Evolutionary conservation across 2,113 vertebrate genomes (phyloP).

Genomic region (Odontesthes bonariensis): DNA sequence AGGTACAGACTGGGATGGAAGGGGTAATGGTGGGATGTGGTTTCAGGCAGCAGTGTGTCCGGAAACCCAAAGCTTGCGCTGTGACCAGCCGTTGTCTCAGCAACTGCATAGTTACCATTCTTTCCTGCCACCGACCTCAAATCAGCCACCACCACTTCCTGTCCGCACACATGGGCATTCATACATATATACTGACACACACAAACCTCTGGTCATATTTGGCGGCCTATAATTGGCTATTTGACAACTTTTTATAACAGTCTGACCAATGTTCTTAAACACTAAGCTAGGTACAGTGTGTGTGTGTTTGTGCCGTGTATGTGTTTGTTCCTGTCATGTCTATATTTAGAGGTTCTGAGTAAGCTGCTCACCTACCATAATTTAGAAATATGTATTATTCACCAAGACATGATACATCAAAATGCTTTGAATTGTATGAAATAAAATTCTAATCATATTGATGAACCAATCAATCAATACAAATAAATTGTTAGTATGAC

Average conservation of each 20-base stretch:
- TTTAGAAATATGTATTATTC: slow-evolving; percentile 7
- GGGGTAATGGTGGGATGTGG: slow-evolving; percentile 68
- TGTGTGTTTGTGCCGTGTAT: slow-evolving; percentile 4
- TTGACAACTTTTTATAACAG: slow-evolving; percentile 58
- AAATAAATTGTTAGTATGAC: background rate
- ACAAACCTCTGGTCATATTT: slow-evolving; percentile 50
- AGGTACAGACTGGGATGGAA: slow-evolving; percentile 37
- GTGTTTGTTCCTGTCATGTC: slow-evolving; percentile 24
- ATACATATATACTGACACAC: slow-evolving; percentile 45
- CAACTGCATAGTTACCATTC: slow-evolving; percentile 85
- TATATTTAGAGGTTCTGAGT: slow-evolving; percentile 39
- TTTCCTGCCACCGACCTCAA: slow-evolving; percentile 83
- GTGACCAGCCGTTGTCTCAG: slow-evolving; percentile 77
- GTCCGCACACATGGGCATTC: slow-evolving; percentile 64
- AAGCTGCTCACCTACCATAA: slow-evolving; percentile 28
- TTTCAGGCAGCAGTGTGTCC: slow-evolving; percentile 71
- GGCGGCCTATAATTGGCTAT: slow-evolving; percentile 56
- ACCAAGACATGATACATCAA: background rate
- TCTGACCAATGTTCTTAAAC: slow-evolving; percentile 40
- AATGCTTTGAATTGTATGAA: background rate
- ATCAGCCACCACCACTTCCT: slow-evolving; percentile 80
- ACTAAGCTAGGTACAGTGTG: slow-evolving; percentile 15
- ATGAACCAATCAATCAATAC: background rate
- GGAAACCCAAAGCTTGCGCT: slow-evolving; percentile 78
- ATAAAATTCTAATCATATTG: background rate